These are phyloP conservation scores for Varroa destructor DNA, from an alignment of 1,140 invertebrate species.

Conservation along the genomic window DNA sequence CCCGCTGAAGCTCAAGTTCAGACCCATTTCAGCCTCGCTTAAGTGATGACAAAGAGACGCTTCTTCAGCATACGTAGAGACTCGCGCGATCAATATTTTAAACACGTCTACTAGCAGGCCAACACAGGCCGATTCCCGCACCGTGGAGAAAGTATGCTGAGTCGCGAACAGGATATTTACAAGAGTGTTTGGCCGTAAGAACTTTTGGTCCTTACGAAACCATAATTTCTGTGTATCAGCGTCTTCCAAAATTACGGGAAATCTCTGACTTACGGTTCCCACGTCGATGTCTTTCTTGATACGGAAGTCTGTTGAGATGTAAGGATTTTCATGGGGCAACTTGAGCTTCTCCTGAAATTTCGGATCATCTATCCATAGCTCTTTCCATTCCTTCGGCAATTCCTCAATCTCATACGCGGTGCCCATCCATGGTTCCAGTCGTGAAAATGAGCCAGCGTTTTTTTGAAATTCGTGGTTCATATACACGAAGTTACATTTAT, in stretches of 20 bases:
- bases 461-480: constrained; percentile 1
- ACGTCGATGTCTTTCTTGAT: background rate
- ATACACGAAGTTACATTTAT: constrained; percentile 5
- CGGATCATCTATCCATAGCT: constrained; percentile 14
- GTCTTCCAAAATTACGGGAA: no score
- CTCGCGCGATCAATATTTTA: background rate
- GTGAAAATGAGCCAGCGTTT: background rate
- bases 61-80: background rate
- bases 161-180: background rate
- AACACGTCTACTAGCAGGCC: background rate
- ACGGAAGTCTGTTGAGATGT: constrained; percentile 10
- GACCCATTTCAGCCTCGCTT: background rate
- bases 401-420: constrained; percentile 2
- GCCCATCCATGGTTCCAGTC: background rate
- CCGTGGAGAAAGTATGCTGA: background rate
- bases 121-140: background rate
- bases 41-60: constrained; percentile 6
- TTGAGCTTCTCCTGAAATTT: constrained; percentile 19
- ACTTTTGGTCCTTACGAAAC: constrained; percentile 15
- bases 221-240: background rate
- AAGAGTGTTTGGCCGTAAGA: background rate
- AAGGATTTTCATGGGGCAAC: background rate
- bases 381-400: background rate
- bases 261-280: background rate
- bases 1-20: constrained; percentile 15